These are phyloP conservation scores for Xyrauchen texanus DNA, from an alignment of 2,113 vertebrate genomes.

Conservation along the genomic window DNA sequence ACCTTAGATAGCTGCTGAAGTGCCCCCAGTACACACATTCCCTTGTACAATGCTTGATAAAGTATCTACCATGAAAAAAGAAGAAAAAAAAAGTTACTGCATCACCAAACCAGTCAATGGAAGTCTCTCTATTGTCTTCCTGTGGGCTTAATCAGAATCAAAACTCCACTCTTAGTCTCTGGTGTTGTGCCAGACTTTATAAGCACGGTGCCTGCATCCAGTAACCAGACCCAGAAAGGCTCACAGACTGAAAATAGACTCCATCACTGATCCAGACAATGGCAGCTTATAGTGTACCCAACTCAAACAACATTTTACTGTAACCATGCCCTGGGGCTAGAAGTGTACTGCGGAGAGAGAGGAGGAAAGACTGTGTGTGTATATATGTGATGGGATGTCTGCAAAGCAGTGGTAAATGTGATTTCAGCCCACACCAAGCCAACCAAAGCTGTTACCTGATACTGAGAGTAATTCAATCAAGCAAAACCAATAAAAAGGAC, in stretches of 20 bases:
- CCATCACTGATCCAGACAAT: slow-evolving; percentile 41
- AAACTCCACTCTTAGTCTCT: slow-evolving; percentile 22
- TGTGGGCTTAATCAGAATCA: no score
- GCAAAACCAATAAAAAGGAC: slow-evolving; percentile 37
- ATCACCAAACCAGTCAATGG: slow-evolving; percentile 11
- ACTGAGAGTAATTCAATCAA: slow-evolving; percentile 47
- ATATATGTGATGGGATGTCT: slow-evolving; percentile 45
- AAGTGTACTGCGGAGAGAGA: slow-evolving; percentile 18
- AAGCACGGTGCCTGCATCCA: slow-evolving; percentile 27
- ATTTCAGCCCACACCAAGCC: slow-evolving; percentile 53
- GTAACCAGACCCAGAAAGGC: slow-evolving; percentile 18
- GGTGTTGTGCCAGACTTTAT: slow-evolving; percentile 39
- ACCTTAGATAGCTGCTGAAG: no score
- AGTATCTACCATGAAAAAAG: not conserved
- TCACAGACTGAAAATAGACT: slow-evolving; percentile 50
- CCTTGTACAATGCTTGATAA: not conserved
- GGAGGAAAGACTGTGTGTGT: not conserved
- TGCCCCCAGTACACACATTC: not conserved
- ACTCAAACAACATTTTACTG: slow-evolving; percentile 39
- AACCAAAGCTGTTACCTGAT: slow-evolving; percentile 52
- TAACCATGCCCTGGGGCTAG: slow-evolving; percentile 35
- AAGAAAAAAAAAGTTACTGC: not conserved
- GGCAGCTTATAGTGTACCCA: slow-evolving; percentile 29
- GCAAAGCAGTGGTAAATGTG: slow-evolving; percentile 50
- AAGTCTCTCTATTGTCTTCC: not conserved